These are phyloP conservation scores for Probaryconus sp. DNA, from an alignment of 1,140 invertebrate genomes.

Conservation along the genomic window DNA sequence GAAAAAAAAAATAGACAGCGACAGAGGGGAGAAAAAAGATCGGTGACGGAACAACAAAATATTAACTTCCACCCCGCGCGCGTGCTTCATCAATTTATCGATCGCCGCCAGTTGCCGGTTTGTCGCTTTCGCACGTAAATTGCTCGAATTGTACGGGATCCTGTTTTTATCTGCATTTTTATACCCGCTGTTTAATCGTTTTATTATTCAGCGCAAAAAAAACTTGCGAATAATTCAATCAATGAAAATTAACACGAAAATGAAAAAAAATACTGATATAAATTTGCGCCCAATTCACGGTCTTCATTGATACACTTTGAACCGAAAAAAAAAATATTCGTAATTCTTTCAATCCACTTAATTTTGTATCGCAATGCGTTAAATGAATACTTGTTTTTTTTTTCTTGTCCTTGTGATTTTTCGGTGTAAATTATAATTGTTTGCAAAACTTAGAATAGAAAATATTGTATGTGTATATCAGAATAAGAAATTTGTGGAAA, in stretches of 20 bases:
- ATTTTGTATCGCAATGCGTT: too few relatives aligned
- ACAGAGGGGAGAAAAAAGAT: slow-evolving; percentile 23
- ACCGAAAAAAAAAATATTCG: too few relatives aligned
- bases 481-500: slow-evolving; percentile 17
- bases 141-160: slow-evolving; percentile 29
- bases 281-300: too few relatives aligned
- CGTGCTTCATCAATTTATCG: slow-evolving; percentile 63
- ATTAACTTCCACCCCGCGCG: slow-evolving; percentile 43
- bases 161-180: slow-evolving; percentile 10
- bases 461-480: too few relatives aligned
- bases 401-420: too few relatives aligned
- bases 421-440: too few relatives aligned
- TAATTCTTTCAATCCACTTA: too few relatives aligned
- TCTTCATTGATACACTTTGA: too few relatives aligned
- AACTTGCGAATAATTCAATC: neutral
- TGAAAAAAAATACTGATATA: too few relatives aligned
- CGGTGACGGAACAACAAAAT: slow-evolving; percentile 39
- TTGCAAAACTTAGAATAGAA: too few relatives aligned
- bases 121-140: slow-evolving; percentile 50
- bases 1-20: slow-evolving; percentile 17
- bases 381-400: too few relatives aligned
- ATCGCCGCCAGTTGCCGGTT: slow-evolving; percentile 37
- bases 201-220: neutral
- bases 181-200: slow-evolving; percentile 3
- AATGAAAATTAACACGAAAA: slow-evolving; percentile 25